Base-by-base conservation (phyloP, 2,113 vertebrate genomes). In the Ciconia maguari region DNA sequence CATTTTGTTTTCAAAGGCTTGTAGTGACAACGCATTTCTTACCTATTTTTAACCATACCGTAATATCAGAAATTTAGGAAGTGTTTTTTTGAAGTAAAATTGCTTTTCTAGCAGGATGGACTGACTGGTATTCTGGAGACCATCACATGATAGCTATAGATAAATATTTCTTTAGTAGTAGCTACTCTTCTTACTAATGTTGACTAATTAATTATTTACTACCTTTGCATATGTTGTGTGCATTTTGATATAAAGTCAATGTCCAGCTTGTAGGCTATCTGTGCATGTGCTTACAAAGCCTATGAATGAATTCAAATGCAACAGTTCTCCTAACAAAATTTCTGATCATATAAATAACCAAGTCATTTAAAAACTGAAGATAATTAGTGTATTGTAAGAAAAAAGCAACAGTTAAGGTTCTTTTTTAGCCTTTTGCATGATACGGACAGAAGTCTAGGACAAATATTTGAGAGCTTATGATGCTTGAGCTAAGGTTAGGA, bases 121-220 rank as follows among this genome's bases (percentile, higher is more conserved):
- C 9, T 77, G 60, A 36, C 26, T 48, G 21, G 2, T 65, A 13
- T 83, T 69, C 48, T 77, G 18, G 38, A 85, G 72, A 82, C 19
- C 22, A 41, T 41, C 42, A 16, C 10, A 4, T n/a, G 9, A 32
- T 51, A 42, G 6, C 44, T 69, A 10, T 26, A 62, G 62, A 41
- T 36, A 81, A 92, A 30, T 30, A 58, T 36, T 71, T 69, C 34
- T 60, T 55, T 54, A 65, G 10, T 41, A 30, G 38, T 74, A 71
- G 3, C 32, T 87, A 19, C 34, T 93, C 17, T 49, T 75, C 34
- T 54, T 80, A 30, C 36, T 83, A 27, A 70, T 58, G 41, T 54
- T 96, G 89, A 83, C 26, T 94, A 78, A 81, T 96, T 80, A 96
- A 94, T 89, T 93, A 89, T 95, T 96, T 48, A 10, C 13, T 83